Conservation (phyloP, 2,888 invertebrate species). For the Drosophila multiciliata region DNA sequence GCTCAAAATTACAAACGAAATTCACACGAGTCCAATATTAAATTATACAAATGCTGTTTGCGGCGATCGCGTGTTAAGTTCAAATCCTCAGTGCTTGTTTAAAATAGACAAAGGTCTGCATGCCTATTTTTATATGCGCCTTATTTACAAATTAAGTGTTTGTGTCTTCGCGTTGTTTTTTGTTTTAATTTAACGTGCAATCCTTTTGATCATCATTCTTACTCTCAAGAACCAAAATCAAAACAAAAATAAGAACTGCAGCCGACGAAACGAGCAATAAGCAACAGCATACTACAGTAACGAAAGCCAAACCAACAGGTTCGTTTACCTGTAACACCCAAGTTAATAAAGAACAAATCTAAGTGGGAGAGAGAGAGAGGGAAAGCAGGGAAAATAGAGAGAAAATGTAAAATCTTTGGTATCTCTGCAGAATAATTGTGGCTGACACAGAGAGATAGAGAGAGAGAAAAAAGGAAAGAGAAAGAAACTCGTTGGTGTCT, state of each 20-base stretch:
- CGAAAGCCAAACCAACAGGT: slow-evolving; percentile 23
- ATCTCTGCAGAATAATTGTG: no score
- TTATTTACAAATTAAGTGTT: slow-evolving; percentile 65
- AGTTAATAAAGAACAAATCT: slow-evolving; percentile 17
- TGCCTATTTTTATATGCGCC: slow-evolving; percentile 18
- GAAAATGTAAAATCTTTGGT: no score
- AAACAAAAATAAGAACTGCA: slow-evolving; percentile 24
- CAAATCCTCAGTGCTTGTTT: slow-evolving; percentile 23
- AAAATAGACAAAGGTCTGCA: slow-evolving; percentile 9
- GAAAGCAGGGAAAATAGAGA: no score
- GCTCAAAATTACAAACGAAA: slow-evolving; percentile 34
- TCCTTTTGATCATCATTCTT: neutral
- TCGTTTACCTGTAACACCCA: slow-evolving; percentile 28
- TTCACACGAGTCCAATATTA: slow-evolving; percentile 39
- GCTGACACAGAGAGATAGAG: neutral
- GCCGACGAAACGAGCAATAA: slow-evolving; percentile 17
- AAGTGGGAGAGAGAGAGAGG: slow-evolving; percentile 5
- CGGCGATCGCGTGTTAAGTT: slow-evolving; percentile 63
- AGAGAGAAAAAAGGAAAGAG: neutral
- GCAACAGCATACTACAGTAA: slow-evolving; percentile 11
- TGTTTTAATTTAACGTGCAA: slow-evolving; percentile 24
- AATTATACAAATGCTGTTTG: slow-evolving; percentile 34
- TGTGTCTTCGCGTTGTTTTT: slow-evolving; percentile 35
- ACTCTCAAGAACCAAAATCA: slow-evolving; percentile 17
- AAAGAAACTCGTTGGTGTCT: neutral